These are phyloP conservation scores for Pterois miles DNA, from an alignment of 2,797 vertebrate genomes.

Conservation along the genomic window DNA sequence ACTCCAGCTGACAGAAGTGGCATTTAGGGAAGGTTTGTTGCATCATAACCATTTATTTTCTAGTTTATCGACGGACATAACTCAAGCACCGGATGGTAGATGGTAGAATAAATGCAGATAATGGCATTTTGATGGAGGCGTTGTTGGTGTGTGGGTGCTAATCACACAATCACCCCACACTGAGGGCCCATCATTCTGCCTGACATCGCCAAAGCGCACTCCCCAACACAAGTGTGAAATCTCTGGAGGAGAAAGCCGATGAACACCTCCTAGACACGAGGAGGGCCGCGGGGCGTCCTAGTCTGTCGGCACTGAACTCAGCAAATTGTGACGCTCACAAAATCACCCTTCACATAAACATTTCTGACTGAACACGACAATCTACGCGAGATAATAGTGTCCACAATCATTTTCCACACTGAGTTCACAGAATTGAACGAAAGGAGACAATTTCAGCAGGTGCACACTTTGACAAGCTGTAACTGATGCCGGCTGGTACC, in stretches of 20 bases:
- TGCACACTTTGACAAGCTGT: slow-evolving; percentile 11
- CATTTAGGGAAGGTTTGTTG: background rate
- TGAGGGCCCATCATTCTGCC: slow-evolving; percentile 19
- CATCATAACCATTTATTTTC: slow-evolving; percentile 2
- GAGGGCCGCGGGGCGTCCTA: background rate
- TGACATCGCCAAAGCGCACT: slow-evolving; percentile 22
- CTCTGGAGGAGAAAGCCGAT: slow-evolving; percentile 1
- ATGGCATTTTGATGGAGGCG: slow-evolving; percentile 34
- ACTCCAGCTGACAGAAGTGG: background rate
- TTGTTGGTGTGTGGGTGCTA: slow-evolving; percentile 28
- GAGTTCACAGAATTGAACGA: background rate
- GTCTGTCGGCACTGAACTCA: slow-evolving; percentile 1
- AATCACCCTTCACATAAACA: background rate
- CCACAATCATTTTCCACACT: background rate
- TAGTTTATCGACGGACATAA: background rate
- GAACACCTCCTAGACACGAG: background rate
- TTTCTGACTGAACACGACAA: background rate
- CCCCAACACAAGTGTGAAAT: slow-evolving; percentile 11
- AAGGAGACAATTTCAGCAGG: slow-evolving; percentile 4
- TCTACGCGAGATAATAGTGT: background rate
- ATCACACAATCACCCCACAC: slow-evolving; percentile 28
- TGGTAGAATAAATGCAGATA: slow-evolving; percentile 20
- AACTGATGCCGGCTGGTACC: slow-evolving; percentile 19
- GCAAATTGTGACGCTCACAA: background rate
- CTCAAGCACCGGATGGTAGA: background rate